Evolutionary conservation across 2,113 vertebrate genomes (phyloP).

Genomic region (Phasianus colchicus): DNA sequence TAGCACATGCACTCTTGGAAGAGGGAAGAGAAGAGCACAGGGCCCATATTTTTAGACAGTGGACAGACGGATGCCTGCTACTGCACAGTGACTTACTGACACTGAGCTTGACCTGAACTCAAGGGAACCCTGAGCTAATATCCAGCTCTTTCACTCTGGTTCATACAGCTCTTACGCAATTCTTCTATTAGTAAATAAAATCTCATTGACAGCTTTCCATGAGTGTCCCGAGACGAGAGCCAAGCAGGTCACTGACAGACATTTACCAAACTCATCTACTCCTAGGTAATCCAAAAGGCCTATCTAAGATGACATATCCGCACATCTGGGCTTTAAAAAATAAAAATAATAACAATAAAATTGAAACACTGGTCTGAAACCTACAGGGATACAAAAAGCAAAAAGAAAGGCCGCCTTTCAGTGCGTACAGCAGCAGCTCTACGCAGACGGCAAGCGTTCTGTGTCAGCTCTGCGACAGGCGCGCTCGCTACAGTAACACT

Average conservation of each 20-base stretch:
- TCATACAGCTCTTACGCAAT: background rate
- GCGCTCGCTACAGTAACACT: background rate
- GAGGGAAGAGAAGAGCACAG: background rate
- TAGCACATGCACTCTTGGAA: background rate
- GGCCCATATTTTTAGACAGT: background rate
- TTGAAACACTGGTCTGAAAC: background rate
- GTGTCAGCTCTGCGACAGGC: background rate
- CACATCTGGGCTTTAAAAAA: background rate
- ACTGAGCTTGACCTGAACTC: background rate
- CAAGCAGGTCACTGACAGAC: background rate
- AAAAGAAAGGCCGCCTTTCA: background rate
- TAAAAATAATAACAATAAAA: no score
- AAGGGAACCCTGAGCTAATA: background rate
- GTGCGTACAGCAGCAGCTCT: background rate
- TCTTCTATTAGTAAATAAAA: slow-evolving; percentile 33
- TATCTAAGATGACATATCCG: background rate
- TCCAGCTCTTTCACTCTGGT: background rate
- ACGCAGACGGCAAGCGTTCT: rapidly evolving
- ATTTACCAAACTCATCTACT: background rate
- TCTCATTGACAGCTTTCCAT: background rate
- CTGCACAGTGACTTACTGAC: background rate
- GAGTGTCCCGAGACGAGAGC: background rate
- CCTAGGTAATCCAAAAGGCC: background rate
- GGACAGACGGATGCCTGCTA: background rate
- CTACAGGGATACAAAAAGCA: background rate